Conservation (phyloP, 1,140 invertebrate species). For the Steinernema khuongi region DNA sequence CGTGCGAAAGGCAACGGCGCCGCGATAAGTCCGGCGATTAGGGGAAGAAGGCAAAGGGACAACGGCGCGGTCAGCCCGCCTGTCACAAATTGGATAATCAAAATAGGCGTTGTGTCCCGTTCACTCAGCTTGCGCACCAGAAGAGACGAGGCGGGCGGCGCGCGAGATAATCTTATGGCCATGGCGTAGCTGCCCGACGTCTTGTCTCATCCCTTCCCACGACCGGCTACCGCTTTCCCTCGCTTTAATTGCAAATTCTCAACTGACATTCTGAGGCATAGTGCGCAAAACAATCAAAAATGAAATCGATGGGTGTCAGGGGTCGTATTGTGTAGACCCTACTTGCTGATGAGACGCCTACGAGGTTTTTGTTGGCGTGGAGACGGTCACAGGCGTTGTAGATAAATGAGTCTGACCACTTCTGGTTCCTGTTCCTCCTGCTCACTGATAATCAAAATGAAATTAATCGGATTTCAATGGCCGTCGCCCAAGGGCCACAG, state of each 20-base stretch:
- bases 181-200: neutral
- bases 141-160: too few species aligned
- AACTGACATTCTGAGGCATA: neutral
- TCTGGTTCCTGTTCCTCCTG: too few species aligned
- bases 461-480: too few species aligned
- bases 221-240: constrained; percentile 7
- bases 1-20: neutral
- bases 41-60: neutral
- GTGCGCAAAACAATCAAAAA: neutral
- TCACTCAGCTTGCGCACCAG: neutral
- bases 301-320: neutral
- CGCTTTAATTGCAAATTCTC: neutral
- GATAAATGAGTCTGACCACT: too few species aligned
- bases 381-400: too few species aligned
- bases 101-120: neutral
- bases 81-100: constrained; percentile 17
- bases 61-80: neutral
- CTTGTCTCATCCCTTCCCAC: neutral
- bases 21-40: neutral
- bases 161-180: constrained; percentile 11
- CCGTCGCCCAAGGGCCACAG: too few species aligned
- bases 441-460: too few species aligned
- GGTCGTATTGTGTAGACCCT: too few species aligned
- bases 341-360: too few species aligned
- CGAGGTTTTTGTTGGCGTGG: too few species aligned